Evolutionary conservation across 2,888 invertebrate species (phyloP).

Genomic region (Philereme vetulata): DNA sequence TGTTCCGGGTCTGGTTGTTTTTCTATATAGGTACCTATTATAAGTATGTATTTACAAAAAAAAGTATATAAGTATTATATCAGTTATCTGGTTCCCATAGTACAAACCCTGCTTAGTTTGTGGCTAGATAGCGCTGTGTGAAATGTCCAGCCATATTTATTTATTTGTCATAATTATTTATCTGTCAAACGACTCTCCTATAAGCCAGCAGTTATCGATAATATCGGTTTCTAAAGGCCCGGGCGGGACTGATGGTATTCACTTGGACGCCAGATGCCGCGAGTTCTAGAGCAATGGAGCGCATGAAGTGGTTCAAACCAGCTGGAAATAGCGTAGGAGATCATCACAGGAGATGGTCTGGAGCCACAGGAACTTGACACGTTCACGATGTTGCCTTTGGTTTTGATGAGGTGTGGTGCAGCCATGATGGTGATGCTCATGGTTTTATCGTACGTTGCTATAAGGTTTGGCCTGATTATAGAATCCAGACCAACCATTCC

Average conservation of each 20-base stretch:
- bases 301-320: constrained; percentile 48
- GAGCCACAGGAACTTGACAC: constrained; percentile 44
- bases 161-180: too few relatives aligned
- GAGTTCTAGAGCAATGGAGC: constrained; percentile 83
- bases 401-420: constrained; percentile 46
- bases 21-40: too few relatives aligned
- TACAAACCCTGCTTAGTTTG: too few relatives aligned
- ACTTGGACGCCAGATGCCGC: constrained; percentile 89
- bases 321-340: constrained; percentile 62
- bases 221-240: constrained; percentile 73
- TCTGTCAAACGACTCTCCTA: too few relatives aligned
- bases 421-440: constrained; percentile 50
- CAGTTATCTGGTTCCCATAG: too few relatives aligned
- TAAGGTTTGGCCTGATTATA: constrained; percentile 18
- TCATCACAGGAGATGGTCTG: constrained; percentile 29
- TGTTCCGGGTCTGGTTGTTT: too few relatives aligned
- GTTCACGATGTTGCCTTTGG: constrained; percentile 56
- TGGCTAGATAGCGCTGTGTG: too few relatives aligned
- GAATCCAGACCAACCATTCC: constrained; percentile 40
- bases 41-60: too few relatives aligned
- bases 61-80: too few relatives aligned
- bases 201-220: too few relatives aligned
- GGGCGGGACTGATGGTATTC: constrained; percentile 52
- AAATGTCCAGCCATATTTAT: too few relatives aligned
- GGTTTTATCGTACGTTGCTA: constrained; percentile 46